Evolutionary conservation across 2,113 vertebrate genomes (phyloP).

Genomic region (Forbesichthys papilliferus): DNA sequence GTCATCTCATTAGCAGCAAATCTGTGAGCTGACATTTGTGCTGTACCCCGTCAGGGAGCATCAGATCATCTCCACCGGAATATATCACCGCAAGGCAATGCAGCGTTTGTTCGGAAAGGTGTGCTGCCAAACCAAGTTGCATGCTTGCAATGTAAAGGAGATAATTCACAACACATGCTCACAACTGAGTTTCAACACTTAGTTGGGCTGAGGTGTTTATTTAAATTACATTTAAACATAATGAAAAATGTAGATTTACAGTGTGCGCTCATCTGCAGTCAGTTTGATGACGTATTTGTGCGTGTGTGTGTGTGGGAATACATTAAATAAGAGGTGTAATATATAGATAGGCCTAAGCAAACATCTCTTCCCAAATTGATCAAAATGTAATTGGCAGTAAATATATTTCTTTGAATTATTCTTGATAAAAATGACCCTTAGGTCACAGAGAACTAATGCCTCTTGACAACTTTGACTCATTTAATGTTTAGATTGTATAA

Average conservation of each 20-base stretch:
- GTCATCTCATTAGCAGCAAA: slow-evolving; percentile 72
- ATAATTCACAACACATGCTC: slow-evolving; percentile 13
- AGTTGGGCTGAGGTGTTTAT: slow-evolving; percentile 15
- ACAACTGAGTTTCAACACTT: slow-evolving; percentile 40
- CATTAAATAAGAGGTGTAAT: background rate
- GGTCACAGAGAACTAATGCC: background rate
- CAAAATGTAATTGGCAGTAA: background rate
- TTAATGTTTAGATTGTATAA: no score
- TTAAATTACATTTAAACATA: background rate
- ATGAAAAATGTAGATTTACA: background rate
- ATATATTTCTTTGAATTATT: no score
- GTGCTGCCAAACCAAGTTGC: slow-evolving; percentile 17
- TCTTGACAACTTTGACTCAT: no score
- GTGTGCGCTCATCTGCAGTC: background rate
- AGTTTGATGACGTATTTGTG: background rate
- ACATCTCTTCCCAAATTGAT: background rate
- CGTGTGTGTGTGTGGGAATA: no score
- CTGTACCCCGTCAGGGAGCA: slow-evolving; percentile 49
- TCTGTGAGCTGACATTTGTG: slow-evolving; percentile 65
- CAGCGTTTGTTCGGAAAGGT: slow-evolving; percentile 53
- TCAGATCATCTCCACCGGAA: slow-evolving; percentile 44
- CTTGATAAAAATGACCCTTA: background rate
- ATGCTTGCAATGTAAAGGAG: background rate
- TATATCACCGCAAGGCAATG: slow-evolving; percentile 45
- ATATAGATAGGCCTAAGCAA: no score